Base-by-base conservation (phyloP, 2,888 invertebrate species). In the Erebia epiphron region DNA sequence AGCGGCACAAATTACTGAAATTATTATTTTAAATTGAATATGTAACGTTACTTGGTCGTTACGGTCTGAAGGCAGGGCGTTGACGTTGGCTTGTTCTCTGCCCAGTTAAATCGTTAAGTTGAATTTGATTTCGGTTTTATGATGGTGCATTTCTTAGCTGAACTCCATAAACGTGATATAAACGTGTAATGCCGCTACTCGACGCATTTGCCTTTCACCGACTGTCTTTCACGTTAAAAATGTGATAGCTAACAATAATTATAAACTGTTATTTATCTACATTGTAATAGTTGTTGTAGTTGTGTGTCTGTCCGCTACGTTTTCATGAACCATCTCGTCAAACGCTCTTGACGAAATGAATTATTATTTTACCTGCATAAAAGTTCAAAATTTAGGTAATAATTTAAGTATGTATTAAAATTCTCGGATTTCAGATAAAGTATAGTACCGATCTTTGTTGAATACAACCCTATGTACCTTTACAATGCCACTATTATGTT, bases 11-110 rank as follows among this genome's bases (percentile, higher is more conserved):
- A 72, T 69, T 72, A 72, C 72, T 70, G 72, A 88, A 87, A 88
- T 89, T 83, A 87, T 86, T 87, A 84, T 87, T 86, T 88, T 83
- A 87, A 88, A 87, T 88, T 87, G 87, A 86, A 86, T 84, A 57
- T 54, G 16, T 85, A 85, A 84, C 81, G 83, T 82, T 82, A 83
- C 82, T 82, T 80, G 79, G 79, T 79, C 88, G 92, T 91, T 90
- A 89, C 89, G 91, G 84, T 90, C 79, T 79, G 81, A 80, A 83
- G 75, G 62, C 77, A 78, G 83, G 86, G 78, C 88, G 80, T 86
- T 87, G 88, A 87, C 88, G 86, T 80, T 80, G 75, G 56, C 75
- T 77, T 76, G 73, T 79, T 77, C 75, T 67, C 73, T 72, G 72
- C 73, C 67, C 73, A 77, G 79, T 80, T 80, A 81, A 79, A 83